Evolutionary conservation across 2,113 vertebrate species (phyloP).

Genomic region (Corvus moneduloides): DNA sequence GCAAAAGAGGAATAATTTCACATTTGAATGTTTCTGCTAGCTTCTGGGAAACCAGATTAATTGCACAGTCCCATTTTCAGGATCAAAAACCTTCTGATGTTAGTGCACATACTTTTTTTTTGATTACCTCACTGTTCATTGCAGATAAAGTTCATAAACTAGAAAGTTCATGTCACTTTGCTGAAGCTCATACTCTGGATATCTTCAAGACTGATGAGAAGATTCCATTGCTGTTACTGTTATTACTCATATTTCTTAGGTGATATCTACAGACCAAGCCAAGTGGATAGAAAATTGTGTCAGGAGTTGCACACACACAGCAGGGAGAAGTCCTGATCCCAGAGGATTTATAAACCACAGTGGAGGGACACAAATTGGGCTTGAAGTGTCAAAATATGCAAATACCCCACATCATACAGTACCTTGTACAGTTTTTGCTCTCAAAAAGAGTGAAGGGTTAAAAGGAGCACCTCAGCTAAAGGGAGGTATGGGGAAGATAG

Average conservation of each 20-base stretch:
- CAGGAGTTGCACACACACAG: background rate
- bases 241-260: background rate
- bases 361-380: background rate
- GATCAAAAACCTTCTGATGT: constrained; percentile 11
- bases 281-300: background rate
- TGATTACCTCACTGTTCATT: background rate
- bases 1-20: constrained; percentile 53
- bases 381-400: background rate
- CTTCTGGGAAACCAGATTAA: constrained; percentile 48
- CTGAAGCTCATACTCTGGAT: background rate
- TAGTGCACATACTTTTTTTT: background rate
- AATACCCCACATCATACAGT: rapidly evolving
- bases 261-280: background rate
- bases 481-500: background rate
- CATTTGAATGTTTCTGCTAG: constrained; percentile 32
- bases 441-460: background rate
- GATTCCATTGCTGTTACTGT: background rate
- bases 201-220: background rate
- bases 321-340: background rate
- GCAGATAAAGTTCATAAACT: constrained; percentile 3
- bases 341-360: background rate
- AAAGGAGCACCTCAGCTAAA: background rate
- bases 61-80: constrained; percentile 10
- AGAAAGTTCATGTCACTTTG: background rate
- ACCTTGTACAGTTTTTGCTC: background rate